phyloP scores from a whole-genome alignment of 2,888 invertebrate genomes.

The Busseola fusca region DNA sequence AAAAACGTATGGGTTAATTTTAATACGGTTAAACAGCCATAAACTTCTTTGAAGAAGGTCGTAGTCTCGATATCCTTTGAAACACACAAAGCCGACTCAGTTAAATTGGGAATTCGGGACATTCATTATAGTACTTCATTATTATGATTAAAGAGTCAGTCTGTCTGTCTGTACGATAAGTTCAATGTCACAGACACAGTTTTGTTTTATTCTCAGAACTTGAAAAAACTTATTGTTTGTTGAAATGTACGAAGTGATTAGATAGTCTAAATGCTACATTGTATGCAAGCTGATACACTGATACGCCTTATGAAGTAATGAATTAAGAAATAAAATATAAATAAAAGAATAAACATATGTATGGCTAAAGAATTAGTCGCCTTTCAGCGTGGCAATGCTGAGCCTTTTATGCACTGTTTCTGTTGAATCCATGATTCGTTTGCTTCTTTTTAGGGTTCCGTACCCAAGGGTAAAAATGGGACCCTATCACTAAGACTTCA shows the following conservation, averaged over 20 bases:
- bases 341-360: background rate
- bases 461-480: no score
- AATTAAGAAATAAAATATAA: background rate
- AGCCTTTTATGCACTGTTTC: no score
- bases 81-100: background rate
- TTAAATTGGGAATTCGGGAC: conserved; percentile 3
- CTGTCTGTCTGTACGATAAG: conserved; percentile 28
- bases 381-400: no score
- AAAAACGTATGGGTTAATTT: conserved; percentile 8
- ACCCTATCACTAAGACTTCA: no score
- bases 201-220: conserved; percentile 54
- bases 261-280: conserved; percentile 32
- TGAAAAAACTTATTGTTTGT: conserved; percentile 38
- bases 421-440: no score
- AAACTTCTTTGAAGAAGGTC: background rate
- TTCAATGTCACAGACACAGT: conserved; percentile 50
- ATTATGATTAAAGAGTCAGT: conserved; percentile 22
- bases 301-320: background rate
- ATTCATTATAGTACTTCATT: background rate
- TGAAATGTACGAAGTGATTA: conserved; percentile 28
- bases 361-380: no score
- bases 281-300: background rate
- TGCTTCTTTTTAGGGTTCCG: no score
- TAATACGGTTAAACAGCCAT: background rate
- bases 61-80: conserved; percentile 24